These are phyloP conservation scores for Apostichopus leukothele DNA, from an alignment of 53 echinoderm and acorn worm genomes.

Conservation along the genomic window DNA sequence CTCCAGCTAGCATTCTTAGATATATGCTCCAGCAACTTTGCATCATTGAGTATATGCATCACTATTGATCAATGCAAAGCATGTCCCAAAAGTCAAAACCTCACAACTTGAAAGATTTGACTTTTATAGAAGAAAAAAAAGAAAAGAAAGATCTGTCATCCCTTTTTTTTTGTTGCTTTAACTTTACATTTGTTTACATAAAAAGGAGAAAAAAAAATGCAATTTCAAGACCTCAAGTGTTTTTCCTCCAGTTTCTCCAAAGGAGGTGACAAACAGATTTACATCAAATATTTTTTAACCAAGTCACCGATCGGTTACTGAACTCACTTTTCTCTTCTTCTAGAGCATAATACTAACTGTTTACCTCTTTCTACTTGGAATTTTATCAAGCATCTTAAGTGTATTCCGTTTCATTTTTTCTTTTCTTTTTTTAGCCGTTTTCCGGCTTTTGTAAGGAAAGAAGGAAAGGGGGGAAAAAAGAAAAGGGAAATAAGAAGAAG, in stretches of 20 bases:
- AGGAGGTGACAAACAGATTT: conserved; percentile 1
- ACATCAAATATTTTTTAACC: neutral
- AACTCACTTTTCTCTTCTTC: neutral
- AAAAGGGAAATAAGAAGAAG: no score
- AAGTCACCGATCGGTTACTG: conserved; percentile 33
- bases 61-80: no score
- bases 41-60: no score
- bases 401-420: neutral
- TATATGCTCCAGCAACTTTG: no score
- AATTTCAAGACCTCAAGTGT: conserved; percentile 1
- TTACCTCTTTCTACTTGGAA: neutral
- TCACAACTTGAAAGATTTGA: neutral
- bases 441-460: neutral
- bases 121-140: neutral
- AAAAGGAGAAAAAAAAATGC: neutral
- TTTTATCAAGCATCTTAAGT: neutral
- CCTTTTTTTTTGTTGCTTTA: no score
- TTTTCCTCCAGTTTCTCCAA: neutral
- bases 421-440: neutral
- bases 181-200: no score
- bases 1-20: no score
- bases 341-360: conserved; percentile 1
- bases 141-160: neutral
- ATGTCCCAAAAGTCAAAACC: neutral
- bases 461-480: neutral